Percentiles rank a stretch among this genome's conserved stretches.
These are phyloP conservation scores for Lasioglossum villosulum DNA, from an alignment of 2,888 invertebrate species.

Conservation along the genomic window DNA sequence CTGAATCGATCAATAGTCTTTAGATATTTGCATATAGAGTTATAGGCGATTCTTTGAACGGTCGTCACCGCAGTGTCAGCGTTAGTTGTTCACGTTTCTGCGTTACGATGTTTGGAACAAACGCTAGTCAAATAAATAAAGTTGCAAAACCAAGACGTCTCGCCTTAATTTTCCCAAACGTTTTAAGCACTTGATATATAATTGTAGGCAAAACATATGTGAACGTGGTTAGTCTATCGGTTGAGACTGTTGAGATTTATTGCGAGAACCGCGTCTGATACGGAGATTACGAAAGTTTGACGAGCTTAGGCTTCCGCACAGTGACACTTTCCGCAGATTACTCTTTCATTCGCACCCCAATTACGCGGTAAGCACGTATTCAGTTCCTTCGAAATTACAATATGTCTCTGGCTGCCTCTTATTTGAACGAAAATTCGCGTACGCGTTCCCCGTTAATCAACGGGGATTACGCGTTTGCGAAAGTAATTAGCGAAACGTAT, in stretches of 20 bases:
- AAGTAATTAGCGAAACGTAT: slow-evolving; percentile 45
- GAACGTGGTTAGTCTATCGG: not conserved
- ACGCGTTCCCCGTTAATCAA: slow-evolving; percentile 43
- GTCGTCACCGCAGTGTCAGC: too few species aligned
- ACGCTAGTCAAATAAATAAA: too few species aligned
- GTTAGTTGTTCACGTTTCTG: too few species aligned
- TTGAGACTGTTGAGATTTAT: not conserved
- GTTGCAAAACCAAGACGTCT: too few species aligned
- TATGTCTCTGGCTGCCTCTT: slow-evolving; percentile 24
- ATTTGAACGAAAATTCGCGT: slow-evolving; percentile 30
- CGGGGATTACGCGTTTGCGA: slow-evolving; percentile 34
- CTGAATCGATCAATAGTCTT: too few species aligned
- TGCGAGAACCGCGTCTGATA: not conserved
- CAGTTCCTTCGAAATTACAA: slow-evolving; percentile 27
- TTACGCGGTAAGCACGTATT: slow-evolving; percentile 41
- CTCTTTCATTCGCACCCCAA: slow-evolving; percentile 22
- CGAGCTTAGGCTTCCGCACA: not conserved
- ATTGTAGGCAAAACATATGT: not conserved
- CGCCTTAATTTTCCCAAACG: too few species aligned
- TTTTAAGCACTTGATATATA: not conserved
- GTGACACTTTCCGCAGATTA: slow-evolving; percentile 6
- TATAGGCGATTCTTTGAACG: too few species aligned
- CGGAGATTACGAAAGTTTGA: slow-evolving; percentile 9
- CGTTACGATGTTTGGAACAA: too few species aligned
- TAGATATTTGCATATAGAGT: too few species aligned